Conservation (phyloP, 2,797 vertebrate genomes). For the Oreochromis grahami region DNA sequence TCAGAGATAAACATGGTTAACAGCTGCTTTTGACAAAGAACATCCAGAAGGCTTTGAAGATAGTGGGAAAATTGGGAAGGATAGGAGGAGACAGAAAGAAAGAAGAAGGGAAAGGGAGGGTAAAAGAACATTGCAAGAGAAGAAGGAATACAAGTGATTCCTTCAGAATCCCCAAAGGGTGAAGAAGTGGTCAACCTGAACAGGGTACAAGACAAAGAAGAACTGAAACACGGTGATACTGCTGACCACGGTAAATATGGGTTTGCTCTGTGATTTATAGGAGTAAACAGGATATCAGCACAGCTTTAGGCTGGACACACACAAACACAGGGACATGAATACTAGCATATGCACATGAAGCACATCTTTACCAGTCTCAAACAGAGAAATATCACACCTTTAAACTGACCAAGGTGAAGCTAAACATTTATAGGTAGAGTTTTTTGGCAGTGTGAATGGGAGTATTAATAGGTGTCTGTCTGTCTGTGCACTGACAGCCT, state of each 20-base stretch:
- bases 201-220: slow-evolving; percentile 2
- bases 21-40: slow-evolving; percentile 44
- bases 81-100: not conserved
- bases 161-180: slow-evolving; percentile 8
- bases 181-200: slow-evolving; percentile 9
- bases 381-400: not conserved
- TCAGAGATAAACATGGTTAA: slow-evolving; percentile 30
- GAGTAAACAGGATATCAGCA: not conserved
- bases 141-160: slow-evolving; percentile 11
- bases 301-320: slow-evolving; percentile 13
- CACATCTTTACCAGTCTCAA: not conserved
- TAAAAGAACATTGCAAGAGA: not conserved
- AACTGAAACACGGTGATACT: slow-evolving; percentile 30
- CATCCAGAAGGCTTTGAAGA: slow-evolving; percentile 28
- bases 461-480: not conserved
- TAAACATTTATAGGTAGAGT: not conserved
- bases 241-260: slow-evolving; percentile 21
- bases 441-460: not conserved
- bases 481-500: not conserved
- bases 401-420: not conserved
- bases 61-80: not conserved
- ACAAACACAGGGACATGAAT: not conserved
- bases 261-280: slow-evolving; percentile 43
- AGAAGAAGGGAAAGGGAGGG: not conserved
- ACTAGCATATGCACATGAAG: not conserved